These are phyloP conservation scores for Percopsis omiscomaycus DNA, from an alignment of 2,797 vertebrate species.

Conservation along the genomic window DNA sequence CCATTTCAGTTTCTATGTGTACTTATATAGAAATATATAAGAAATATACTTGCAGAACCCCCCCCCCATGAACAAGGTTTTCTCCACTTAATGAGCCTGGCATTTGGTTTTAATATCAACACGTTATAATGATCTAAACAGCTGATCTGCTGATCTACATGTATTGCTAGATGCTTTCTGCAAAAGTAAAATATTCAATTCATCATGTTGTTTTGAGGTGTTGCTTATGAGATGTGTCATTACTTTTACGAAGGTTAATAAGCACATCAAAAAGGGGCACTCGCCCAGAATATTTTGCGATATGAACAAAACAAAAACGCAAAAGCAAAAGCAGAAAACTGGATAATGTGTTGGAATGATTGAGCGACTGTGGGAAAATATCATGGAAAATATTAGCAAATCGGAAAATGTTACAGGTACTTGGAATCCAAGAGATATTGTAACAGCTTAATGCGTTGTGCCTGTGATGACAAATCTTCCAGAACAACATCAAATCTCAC, in stretches of 20 bases:
- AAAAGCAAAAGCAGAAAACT: slow-evolving; percentile 22
- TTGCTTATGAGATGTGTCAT: slow-evolving; percentile 45
- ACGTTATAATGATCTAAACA: slow-evolving; percentile 38
- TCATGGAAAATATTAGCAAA: slow-evolving; percentile 85
- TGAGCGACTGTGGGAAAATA: slow-evolving; percentile 78
- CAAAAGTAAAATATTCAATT: slow-evolving; percentile 7
- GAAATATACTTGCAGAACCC: too few species aligned
- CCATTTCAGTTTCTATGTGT: too few species aligned
- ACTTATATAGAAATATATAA: too few species aligned
- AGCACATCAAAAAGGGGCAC: slow-evolving; percentile 60
- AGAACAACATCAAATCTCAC: slow-evolving; percentile 56
- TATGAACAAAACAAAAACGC: slow-evolving; percentile 60
- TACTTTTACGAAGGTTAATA: slow-evolving; percentile 60
- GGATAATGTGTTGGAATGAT: slow-evolving; percentile 74
- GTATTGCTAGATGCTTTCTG: slow-evolving; percentile 15
- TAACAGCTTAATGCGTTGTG: slow-evolving; percentile 79
- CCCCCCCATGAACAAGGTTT: not conserved
- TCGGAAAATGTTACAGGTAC: slow-evolving; percentile 85
- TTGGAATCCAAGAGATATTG: slow-evolving; percentile 79
- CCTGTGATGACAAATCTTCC: slow-evolving; percentile 75
- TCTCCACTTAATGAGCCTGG: not conserved
- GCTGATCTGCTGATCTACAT: slow-evolving; percentile 16
- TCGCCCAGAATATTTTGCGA: slow-evolving; percentile 63
- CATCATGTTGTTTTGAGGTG: slow-evolving; percentile 38
- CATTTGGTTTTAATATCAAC: slow-evolving; percentile 14